These are phyloP conservation scores for Corythaixoides concolor DNA, from an alignment of 2,113 vertebrate species.

Conservation along the genomic window DNA sequence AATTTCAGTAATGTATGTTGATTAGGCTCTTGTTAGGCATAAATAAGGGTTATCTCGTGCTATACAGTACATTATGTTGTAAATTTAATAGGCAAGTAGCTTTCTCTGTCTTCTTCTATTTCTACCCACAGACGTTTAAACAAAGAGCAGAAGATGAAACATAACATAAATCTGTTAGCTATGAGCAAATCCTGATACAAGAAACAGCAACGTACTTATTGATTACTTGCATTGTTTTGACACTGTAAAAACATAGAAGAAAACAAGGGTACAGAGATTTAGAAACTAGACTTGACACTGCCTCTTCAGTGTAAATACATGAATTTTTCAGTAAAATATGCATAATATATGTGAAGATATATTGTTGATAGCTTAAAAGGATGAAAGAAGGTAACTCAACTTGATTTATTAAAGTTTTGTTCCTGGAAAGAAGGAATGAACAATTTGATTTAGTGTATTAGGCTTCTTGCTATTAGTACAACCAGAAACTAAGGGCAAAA, in stretches of 20 bases:
- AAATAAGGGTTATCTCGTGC: conserved; percentile 30
- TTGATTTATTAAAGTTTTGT: neutral
- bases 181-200: neutral
- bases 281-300: neutral
- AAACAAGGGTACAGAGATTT: neutral
- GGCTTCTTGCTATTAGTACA: neutral
- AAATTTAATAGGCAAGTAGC: neutral
- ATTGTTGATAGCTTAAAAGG: neutral
- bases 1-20: conserved; percentile 41
- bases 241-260: neutral
- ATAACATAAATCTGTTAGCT: neutral
- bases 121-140: neutral
- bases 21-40: conserved; percentile 51
- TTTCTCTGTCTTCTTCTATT: conserved; percentile 5
- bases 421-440: neutral
- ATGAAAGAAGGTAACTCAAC: neutral
- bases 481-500: neutral
- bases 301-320: neutral
- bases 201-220: neutral
- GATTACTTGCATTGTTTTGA: neutral
- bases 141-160: neutral
- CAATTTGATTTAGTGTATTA: neutral
- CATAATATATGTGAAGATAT: neutral
- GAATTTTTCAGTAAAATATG: neutral
- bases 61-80: neutral